These are phyloP conservation scores for Serilophus lunatus DNA, from an alignment of 2,113 vertebrate genomes.

Conservation along the genomic window DNA sequence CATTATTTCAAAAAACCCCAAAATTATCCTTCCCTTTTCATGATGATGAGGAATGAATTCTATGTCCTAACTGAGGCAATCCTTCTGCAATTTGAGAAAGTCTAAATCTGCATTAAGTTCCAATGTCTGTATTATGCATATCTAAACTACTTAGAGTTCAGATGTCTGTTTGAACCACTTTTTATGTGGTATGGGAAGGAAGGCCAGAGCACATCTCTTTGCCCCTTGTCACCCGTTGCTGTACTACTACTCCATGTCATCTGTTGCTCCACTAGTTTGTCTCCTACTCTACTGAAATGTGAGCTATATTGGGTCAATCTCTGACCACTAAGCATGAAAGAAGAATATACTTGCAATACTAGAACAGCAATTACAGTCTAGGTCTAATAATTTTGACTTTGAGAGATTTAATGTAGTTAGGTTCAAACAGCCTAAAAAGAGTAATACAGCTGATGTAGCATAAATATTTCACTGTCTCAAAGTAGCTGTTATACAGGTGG, in stretches of 20 bases:
- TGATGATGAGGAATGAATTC: background rate
- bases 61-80: background rate
- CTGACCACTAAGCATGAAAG: background rate
- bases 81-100: background rate
- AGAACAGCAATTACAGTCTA: background rate
- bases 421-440: background rate
- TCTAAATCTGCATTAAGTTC: background rate
- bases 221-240: no score
- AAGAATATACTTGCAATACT: background rate
- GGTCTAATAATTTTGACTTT: background rate
- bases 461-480: background rate
- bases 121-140: background rate
- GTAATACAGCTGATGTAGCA: background rate
- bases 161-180: background rate
- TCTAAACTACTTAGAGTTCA: background rate
- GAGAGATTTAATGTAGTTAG: background rate
- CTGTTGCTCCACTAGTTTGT: background rate
- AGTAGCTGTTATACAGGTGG: background rate
- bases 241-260: no score
- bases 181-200: background rate
- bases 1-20: background rate
- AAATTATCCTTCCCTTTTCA: background rate
- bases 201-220: background rate
- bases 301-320: background rate
- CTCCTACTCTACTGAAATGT: background rate